Percentiles rank a stretch among this genome's conserved stretches.
Evolutionary conservation across 2,797 vertebrate genomes (phyloP).

Genomic region (Chromis chromis): DNA sequence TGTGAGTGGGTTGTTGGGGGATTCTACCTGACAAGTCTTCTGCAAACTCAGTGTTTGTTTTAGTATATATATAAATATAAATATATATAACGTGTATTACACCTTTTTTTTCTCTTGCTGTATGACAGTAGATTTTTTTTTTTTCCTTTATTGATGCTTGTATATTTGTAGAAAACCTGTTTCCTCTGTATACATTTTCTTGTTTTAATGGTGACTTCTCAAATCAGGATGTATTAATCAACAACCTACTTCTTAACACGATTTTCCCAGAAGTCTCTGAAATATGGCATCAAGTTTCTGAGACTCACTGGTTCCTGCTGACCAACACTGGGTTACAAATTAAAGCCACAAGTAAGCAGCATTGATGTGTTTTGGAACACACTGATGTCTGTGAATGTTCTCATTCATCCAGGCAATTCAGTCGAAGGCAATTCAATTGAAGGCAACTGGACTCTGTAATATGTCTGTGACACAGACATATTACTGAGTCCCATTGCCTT

Average conservation of each 20-base stretch:
- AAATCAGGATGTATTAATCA: constrained; percentile 41
- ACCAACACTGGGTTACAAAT: constrained; percentile 29
- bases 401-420: too few relatives aligned
- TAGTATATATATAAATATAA: constrained; percentile 68
- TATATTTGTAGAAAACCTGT: constrained; percentile 81
- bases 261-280: constrained; percentile 33
- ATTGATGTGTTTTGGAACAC: neutral
- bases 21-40: constrained; percentile 70
- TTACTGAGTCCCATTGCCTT: too few relatives aligned
- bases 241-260: constrained; percentile 18
- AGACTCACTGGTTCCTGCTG: constrained; percentile 15
- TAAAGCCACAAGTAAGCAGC: constrained; percentile 13
- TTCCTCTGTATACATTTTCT: constrained; percentile 58
- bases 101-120: constrained; percentile 64
- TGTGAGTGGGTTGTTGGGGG: constrained; percentile 64
- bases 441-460: too few relatives aligned
- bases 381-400: too few relatives aligned
- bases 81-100: constrained; percentile 62
- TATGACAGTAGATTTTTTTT: constrained; percentile 66
- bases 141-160: constrained; percentile 68
- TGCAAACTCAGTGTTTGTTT: constrained; percentile 73
- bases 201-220: constrained; percentile 36
- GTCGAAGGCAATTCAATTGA: too few relatives aligned
- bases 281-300: constrained; percentile 12
- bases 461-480: too few relatives aligned